Evolutionary conservation across 2,888 invertebrate genomes (phyloP), one percentile per base, ranked within the genome.

Genomic region (Xanthia togata): DNA sequence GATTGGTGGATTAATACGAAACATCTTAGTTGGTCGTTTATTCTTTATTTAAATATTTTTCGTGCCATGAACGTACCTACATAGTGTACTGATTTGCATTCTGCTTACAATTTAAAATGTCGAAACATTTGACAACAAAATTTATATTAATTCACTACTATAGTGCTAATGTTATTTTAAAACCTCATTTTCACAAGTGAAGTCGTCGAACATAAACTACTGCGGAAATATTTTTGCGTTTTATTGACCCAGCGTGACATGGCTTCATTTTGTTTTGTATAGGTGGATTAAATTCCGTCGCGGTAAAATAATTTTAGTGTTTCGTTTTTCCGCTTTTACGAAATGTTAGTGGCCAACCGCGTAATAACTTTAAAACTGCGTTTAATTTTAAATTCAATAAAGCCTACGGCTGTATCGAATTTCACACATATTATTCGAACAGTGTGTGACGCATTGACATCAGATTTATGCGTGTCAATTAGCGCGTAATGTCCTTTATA

Each of bases 171-270:
- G 35, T 23, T 65, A 23, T 57, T 65, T 65, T n/a, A 65, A 65
- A 82, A n/a, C 57, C 38, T 31, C 31, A 72, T 57, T 35, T 53
- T 14, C 14, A 38, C n/a, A 17, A 72, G 50, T 55, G n/a, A 73
- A 83, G 53, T 47, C 69, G 68, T 31, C 31, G 57, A 83, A 83
- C 41, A 38, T 64, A 73, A 64, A 47, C 70, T 65, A 47, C 53
- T 69, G 70, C 74, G 75, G 80, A 85, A 80, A 83, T 86, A 84
- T 81, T 84, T 82, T 83, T 83, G 69, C 65, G 70, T 70, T 76
- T 83, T 76, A 78, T 81, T 74, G 73, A 76, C 73, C 64, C 64
- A 65, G 47, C 14, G n/a, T 65, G 63, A 72, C 73, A 63, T 14
- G 55, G 71, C 44, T 80, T 83, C 70, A 78, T 74, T 73, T 67